phyloP scores from a whole-genome alignment of 1,140 invertebrate species.

The Caenorhabditis briggsae region DNA sequence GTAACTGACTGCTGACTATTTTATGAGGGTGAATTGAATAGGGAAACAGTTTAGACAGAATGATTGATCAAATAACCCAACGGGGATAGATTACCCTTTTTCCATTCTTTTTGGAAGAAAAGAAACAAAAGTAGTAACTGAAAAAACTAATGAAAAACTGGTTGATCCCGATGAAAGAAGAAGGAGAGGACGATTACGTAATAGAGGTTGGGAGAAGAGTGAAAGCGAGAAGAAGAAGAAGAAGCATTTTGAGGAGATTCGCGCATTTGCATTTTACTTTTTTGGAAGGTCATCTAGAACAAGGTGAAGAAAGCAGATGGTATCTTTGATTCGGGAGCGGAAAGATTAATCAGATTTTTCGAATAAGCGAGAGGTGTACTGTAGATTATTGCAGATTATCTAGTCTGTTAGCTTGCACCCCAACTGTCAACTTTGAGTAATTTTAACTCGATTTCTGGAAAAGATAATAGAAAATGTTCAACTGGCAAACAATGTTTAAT shows the following conservation, averaged over 20 bases:
- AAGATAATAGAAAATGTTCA: not conserved
- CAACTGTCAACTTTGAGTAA: too few species aligned
- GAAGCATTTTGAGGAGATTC: slow-evolving; percentile 2
- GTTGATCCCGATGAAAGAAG: slow-evolving; percentile 13
- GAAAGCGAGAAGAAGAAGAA: slow-evolving; percentile 46
- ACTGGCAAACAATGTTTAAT: not conserved
- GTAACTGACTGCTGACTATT: not conserved
- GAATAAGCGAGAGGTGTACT: too few species aligned
- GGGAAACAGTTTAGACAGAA: not conserved
- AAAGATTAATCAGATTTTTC: not conserved
- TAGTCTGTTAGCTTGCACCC: too few species aligned
- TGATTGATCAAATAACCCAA: slow-evolving; percentile 10
- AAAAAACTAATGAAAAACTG: not conserved
- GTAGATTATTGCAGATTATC: too few species aligned
- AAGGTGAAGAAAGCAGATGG: slow-evolving; percentile 3
- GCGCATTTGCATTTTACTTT: slow-evolving; percentile 25
- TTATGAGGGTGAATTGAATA: not conserved
- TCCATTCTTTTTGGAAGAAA: not conserved
- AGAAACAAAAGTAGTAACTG: slow-evolving; percentile 12
- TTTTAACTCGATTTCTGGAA: not conserved
- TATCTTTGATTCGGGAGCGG: slow-evolving; percentile 7
- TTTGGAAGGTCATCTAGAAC: slow-evolving; percentile 40
- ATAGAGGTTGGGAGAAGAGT: slow-evolving; percentile 11
- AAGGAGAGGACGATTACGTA: slow-evolving; percentile 36
- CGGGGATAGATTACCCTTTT: not conserved